phyloP scores from a whole-genome alignment of 2,797 vertebrate species.

The Sebastes jordani region DNA sequence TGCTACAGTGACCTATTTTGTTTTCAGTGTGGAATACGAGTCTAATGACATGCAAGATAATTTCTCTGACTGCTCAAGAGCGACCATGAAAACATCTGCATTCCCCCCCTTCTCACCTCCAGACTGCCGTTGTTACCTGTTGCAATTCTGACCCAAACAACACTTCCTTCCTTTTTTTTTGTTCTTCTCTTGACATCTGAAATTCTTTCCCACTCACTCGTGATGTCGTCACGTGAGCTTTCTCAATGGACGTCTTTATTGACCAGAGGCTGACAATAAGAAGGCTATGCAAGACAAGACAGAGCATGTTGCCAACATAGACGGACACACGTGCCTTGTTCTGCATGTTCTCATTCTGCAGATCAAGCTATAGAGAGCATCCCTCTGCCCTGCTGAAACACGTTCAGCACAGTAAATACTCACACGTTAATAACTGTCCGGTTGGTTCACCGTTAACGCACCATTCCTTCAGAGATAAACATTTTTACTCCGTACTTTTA shows the following conservation, averaged over 20 bases:
- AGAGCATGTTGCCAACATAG: conserved; percentile 11
- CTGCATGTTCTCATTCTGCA: neutral
- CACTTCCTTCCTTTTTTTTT: conserved; percentile 3
- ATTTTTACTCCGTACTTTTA: neutral
- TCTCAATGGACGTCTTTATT: conserved; percentile 70
- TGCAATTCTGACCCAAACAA: neutral
- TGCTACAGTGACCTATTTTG: neutral
- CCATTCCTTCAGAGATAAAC: neutral
- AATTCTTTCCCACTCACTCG: conserved; percentile 45
- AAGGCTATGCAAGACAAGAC: conserved; percentile 29
- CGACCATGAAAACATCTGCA: neutral
- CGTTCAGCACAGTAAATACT: neutral
- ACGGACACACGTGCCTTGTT: neutral
- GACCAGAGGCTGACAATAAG: conserved; percentile 46
- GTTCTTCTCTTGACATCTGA: conserved; percentile 24
- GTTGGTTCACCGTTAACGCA: neutral
- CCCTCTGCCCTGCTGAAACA: conserved; percentile 39
- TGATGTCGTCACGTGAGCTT: conserved; percentile 67
- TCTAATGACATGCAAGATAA: neutral
- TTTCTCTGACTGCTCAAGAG: neutral
- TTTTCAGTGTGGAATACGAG: neutral
- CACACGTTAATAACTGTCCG: neutral
- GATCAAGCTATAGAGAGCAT: conserved; percentile 3
- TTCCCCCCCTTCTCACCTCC: neutral
- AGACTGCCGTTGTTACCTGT: neutral